phyloP scores from a whole-genome alignment of 2,113 vertebrate genomes.

The Pongo pygmaeus region DNA sequence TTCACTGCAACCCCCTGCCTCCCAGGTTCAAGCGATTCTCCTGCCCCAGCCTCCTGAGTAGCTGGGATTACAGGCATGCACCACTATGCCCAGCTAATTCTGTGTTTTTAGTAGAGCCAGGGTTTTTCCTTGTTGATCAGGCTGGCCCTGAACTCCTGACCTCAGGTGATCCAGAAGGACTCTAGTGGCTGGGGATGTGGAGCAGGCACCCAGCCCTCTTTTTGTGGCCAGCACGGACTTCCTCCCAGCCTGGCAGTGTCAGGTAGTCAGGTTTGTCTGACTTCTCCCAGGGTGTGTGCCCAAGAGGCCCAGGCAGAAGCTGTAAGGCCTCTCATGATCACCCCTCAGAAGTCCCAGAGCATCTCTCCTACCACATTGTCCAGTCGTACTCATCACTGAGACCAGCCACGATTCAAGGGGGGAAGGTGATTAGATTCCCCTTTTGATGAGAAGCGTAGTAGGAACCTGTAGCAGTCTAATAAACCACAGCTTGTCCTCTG shows the following conservation, averaged over 20 bases:
- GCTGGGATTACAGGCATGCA: too few species aligned
- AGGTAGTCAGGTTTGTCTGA: neutral
- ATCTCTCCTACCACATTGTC: neutral
- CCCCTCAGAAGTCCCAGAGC: neutral
- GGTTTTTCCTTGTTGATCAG: too few species aligned
- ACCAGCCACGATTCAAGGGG: neutral
- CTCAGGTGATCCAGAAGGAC: neutral
- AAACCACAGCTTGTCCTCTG: neutral
- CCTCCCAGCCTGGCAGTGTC: neutral
- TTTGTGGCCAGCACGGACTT: neutral
- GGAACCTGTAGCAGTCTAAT: neutral
- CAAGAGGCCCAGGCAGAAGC: neutral
- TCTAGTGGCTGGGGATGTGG: neutral
- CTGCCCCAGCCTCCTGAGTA: too few species aligned
- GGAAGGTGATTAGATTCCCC: neutral
- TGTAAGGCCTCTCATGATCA: too few species aligned
- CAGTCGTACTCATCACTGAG: neutral
- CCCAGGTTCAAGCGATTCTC: too few species aligned
- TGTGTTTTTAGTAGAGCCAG: too few species aligned
- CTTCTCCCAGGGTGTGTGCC: neutral
- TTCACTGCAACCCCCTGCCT: too few species aligned
- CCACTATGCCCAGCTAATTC: too few species aligned
- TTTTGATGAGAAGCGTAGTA: neutral
- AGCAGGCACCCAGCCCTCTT: neutral
- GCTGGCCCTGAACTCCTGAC: too few species aligned